Percentiles rank a stretch among this genome's conserved stretches.
Evolutionary conservation across 2,888 invertebrate species (phyloP).

Genomic region (Dasysyrphus albostriatus): DNA sequence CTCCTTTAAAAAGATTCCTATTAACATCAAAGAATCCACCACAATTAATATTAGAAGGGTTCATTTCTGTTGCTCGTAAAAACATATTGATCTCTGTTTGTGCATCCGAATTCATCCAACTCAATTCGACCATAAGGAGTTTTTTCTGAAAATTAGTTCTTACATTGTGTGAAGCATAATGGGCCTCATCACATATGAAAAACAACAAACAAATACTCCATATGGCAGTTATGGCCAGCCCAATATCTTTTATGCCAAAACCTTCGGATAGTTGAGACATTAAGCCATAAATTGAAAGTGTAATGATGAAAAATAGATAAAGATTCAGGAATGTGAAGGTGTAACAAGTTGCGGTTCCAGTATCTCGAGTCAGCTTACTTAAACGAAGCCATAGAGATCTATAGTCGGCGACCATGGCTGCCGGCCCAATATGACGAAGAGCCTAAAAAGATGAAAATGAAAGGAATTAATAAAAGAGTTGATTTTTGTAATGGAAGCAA

Average conservation of each 20-base stretch:
- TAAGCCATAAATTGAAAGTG: conserved; percentile 90
- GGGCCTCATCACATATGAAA: conserved; percentile 90
- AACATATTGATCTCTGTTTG: conserved; percentile 92
- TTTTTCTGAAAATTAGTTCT: conserved; percentile 90
- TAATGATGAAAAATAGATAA: conserved; percentile 89
- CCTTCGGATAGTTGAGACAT: conserved; percentile 90
- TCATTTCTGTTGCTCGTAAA: conserved; percentile 90
- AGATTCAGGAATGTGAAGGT: conserved; percentile 88
- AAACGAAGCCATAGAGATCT: conserved; percentile 89
- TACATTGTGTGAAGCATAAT: conserved; percentile 89
- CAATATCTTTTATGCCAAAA: conserved; percentile 89
- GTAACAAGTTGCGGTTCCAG: conserved; percentile 88
- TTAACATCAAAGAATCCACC: conserved; percentile 91
- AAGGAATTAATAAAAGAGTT: conserved; percentile 25
- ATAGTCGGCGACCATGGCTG: conserved; percentile 88
- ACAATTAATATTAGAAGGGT: conserved; percentile 89
- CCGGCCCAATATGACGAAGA: conserved; percentile 88
- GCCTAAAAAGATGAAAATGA: conserved; percentile 84
- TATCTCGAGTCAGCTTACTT: conserved; percentile 88
- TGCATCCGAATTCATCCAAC: conserved; percentile 91
- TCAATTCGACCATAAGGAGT: conserved; percentile 88
- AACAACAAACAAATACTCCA: conserved; percentile 88
- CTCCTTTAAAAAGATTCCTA: conserved; percentile 89
- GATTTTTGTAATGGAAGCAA: conserved; percentile 28
- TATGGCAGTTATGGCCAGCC: conserved; percentile 87